Conservation (phyloP, 1,140 invertebrate species). For the Drosophila sproati region DNA sequence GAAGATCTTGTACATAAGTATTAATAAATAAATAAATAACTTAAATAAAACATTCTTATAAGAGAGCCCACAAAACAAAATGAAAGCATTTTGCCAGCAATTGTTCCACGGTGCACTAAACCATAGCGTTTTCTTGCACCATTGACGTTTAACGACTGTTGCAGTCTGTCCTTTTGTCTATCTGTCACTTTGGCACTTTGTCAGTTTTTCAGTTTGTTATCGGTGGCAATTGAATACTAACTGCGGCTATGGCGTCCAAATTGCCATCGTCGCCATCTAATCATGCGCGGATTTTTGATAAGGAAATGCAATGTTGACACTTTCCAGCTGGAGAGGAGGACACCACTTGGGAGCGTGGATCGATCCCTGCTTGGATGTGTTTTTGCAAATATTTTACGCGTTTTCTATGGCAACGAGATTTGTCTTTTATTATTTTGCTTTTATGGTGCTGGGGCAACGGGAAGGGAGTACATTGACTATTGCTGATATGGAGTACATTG, state of each 20-base stretch:
- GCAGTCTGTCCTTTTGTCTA: conserved; percentile 20
- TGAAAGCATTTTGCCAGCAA: not conserved
- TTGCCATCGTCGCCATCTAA: conserved; percentile 48
- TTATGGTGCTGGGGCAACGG: conserved; percentile 14
- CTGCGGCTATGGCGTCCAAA: conserved; percentile 48
- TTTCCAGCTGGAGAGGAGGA: conserved; percentile 14
- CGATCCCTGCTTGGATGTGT: conserved; percentile 33
- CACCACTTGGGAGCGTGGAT: not conserved
- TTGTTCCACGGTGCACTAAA: conserved; percentile 29
- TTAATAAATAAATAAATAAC: no score
- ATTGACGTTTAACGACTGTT: conserved; percentile 60
- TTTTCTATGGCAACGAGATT: conserved; percentile 40
- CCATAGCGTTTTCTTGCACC: conserved; percentile 62
- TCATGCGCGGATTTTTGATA: conserved; percentile 68
- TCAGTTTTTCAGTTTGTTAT: conserved; percentile 13
- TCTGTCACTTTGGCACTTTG: conserved; percentile 11
- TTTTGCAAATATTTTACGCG: conserved; percentile 50
- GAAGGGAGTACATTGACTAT: conserved; percentile 13
- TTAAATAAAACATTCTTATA: no score
- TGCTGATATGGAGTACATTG: conserved; percentile 25
- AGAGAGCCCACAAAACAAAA: not conserved
- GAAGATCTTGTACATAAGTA: no score
- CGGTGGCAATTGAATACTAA: conserved; percentile 54
- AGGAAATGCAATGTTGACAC: conserved; percentile 62
- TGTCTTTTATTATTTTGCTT: conserved; percentile 52